phyloP scores from a whole-genome alignment of 2,888 invertebrate species.

The Microctonus hyperodae region DNA sequence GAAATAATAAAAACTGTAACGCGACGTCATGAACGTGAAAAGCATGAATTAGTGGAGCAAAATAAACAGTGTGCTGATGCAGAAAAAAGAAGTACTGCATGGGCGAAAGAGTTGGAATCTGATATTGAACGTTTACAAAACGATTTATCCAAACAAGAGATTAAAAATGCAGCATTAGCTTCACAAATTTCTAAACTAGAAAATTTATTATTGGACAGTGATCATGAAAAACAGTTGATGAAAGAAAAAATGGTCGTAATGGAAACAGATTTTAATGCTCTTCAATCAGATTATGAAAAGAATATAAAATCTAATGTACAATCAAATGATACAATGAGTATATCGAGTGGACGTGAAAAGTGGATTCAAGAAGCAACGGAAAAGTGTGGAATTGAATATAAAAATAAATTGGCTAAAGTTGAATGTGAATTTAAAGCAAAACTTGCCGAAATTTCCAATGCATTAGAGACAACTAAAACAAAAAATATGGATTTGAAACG shows the following conservation, averaged over 20 bases:
- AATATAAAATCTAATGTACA: slow-evolving; percentile 21
- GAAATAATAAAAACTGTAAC: slow-evolving; percentile 49
- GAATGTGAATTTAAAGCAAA: slow-evolving; percentile 46
- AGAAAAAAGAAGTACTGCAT: slow-evolving; percentile 46
- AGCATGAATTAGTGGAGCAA: slow-evolving; percentile 47
- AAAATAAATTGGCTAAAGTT: slow-evolving; percentile 43
- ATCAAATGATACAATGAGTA: slow-evolving; percentile 25
- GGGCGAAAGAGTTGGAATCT: slow-evolving; percentile 53
- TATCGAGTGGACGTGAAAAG: slow-evolving; percentile 48
- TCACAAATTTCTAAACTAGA: slow-evolving; percentile 43
- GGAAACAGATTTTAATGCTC: slow-evolving; percentile 47
- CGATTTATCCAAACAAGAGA: slow-evolving; percentile 47
- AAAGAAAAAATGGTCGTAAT: slow-evolving; percentile 46
- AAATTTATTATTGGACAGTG: slow-evolving; percentile 45
- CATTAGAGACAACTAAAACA: slow-evolving; percentile 46
- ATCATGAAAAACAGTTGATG: slow-evolving; percentile 49
- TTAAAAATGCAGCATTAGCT: slow-evolving; percentile 31
- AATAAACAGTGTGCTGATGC: slow-evolving; percentile 48
- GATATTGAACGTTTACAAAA: slow-evolving; percentile 53
- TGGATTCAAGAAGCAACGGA: slow-evolving; percentile 41
- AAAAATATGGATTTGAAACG: slow-evolving; percentile 48
- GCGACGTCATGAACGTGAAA: slow-evolving; percentile 42
- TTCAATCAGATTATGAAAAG: slow-evolving; percentile 49
- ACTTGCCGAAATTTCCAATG: slow-evolving; percentile 43
- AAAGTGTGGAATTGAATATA: slow-evolving; percentile 48